Evolutionary conservation across 2,113 vertebrate species (phyloP), one percentile per base, ranked within the genome.

Genomic region (Myrmecobius fasciatus): DNA sequence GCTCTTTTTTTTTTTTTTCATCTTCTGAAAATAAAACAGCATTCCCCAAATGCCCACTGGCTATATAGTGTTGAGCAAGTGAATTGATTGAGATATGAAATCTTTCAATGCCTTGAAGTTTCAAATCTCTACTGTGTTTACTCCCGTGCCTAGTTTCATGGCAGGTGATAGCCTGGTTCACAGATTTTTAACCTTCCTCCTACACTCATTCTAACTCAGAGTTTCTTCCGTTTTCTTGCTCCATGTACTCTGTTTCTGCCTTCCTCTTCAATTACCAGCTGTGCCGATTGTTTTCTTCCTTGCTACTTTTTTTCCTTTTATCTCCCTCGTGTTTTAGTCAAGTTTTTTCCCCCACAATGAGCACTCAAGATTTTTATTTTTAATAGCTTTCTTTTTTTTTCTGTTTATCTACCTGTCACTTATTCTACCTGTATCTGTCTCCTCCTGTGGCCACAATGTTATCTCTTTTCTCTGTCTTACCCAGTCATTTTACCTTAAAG

Each of bases 371-470:
- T 94, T 97, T 95, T 97, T 97, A 97, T 98, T 97, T 98, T 97
- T 98, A 97, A 97, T 60, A 51, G 60, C 92, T 97, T 91, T 48
- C 60, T 93, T 95, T 93, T 95, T 93, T 97, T 97, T 95, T 96
- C 97, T 98, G 96, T 97, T 98, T 96, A 97, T 97, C 97, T 97
- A 96, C 96, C 89, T 98, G 97, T 98, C 97, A 97, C 94, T 96
- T 95, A 96, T 51, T 96, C 94, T 95, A 90, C 92, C 94, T 96
- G 83, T 52, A 53, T 97, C 92, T 97, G 96, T 96, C 92, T 97
- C 95, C 88, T 95, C 95, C 91, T 9, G 6, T 94, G 75, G 95
- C 92, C 53, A n/a, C 53, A 98, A 96, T 53, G 91, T 98, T 98
- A 98, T 96, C 67, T 97, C 93, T 96, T 95, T 96, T 96, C 95